Evolutionary conservation across 2,888 invertebrate genomes (phyloP).

Genomic region (Theodoxus fluviatilis): DNA sequence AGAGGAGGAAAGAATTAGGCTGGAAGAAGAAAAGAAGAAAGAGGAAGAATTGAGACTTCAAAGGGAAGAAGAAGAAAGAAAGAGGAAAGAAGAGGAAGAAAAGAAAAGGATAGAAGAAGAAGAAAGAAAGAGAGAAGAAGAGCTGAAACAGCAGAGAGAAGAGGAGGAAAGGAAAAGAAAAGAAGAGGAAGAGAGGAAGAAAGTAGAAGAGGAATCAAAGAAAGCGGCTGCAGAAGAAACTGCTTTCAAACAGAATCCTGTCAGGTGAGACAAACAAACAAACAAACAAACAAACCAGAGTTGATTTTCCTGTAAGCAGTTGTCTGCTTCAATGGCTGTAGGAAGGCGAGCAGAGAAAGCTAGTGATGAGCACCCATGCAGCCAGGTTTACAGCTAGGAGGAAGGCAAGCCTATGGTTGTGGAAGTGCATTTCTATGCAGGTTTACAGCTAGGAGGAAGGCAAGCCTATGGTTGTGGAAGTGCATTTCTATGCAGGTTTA

Average conservation of each 20-base stretch:
- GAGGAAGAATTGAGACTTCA: neutral
- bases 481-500: too few relatives aligned
- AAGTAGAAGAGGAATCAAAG: neutral
- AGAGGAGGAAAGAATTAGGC: neutral
- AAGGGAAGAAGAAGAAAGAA: neutral
- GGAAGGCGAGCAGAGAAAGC: too few relatives aligned
- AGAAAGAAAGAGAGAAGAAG: neutral
- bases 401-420: too few relatives aligned
- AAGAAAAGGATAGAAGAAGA: neutral
- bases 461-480: too few relatives aligned
- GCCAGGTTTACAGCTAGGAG: too few relatives aligned
- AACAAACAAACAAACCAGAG: conserved; percentile 8
- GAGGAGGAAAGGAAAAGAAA: neutral
- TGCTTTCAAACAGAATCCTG: neutral
- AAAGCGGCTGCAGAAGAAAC: neutral
- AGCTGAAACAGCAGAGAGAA: too few relatives aligned
- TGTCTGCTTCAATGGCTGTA: too few relatives aligned
- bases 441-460: too few relatives aligned
- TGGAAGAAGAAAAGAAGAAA: neutral
- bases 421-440: too few relatives aligned
- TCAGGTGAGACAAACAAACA: conserved; percentile 18
- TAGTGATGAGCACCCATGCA: too few relatives aligned
- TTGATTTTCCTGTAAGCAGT: too few relatives aligned
- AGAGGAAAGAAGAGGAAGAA: neutral
- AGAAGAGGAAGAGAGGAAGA: conserved; percentile 11